These are phyloP conservation scores for Synergus japonicus DNA, from an alignment of 2,888 invertebrate species.

Conservation along the genomic window DNA sequence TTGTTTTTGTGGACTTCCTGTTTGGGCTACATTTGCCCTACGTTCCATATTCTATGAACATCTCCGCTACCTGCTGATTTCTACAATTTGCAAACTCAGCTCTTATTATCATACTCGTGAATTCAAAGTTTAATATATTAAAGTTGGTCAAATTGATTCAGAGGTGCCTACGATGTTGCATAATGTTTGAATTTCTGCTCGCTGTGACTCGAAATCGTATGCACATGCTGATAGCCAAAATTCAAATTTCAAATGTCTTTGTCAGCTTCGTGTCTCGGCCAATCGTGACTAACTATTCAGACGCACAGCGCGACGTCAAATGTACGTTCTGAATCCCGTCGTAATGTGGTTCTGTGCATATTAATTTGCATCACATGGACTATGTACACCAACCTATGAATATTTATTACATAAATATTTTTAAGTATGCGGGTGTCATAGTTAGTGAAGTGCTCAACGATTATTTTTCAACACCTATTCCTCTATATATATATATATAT, in stretches of 20 bases:
- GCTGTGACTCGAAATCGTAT: constrained; percentile 29
- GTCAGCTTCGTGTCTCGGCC: constrained; percentile 30
- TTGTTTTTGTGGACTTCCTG: not conserved
- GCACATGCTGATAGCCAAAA: constrained; percentile 34
- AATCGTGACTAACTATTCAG: constrained; percentile 41
- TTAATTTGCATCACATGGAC: constrained; percentile 67
- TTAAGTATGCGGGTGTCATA: constrained; percentile 38
- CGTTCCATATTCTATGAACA: not conserved
- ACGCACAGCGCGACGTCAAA: constrained; percentile 50
- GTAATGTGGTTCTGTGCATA: constrained; percentile 71
- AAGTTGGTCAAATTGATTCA: constrained; percentile 31
- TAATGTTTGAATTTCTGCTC: constrained; percentile 36
- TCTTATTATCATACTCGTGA: constrained; percentile 16
- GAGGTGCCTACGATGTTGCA: constrained; percentile 16
- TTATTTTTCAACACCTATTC: too few species aligned
- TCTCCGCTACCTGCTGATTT: not conserved
- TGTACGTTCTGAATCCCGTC: constrained; percentile 52
- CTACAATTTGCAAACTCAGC: not conserved
- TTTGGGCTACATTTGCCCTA: not conserved
- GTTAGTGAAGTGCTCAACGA: not conserved
- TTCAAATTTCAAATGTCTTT: constrained; percentile 27
- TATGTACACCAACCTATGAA: constrained; percentile 61
- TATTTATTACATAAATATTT: constrained; percentile 69
- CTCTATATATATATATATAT: too few species aligned
- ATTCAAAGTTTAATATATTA: constrained; percentile 33